Percentiles rank a stretch among this genome's conserved stretches.
Evolutionary conservation across 2,888 invertebrate genomes (phyloP).

Genomic region (Chymomyza amoena): DNA sequence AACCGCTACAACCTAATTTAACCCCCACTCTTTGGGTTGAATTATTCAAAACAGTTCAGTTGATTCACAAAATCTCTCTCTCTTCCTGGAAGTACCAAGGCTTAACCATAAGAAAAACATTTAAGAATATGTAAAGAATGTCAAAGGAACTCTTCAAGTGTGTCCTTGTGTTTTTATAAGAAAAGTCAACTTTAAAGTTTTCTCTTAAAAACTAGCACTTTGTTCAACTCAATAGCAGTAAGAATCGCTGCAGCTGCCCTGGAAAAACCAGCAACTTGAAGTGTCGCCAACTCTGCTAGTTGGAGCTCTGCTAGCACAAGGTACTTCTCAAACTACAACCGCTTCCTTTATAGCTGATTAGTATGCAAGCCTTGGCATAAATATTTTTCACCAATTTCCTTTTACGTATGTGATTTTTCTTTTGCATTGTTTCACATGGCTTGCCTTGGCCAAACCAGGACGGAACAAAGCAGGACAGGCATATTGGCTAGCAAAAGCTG

Average conservation of each 20-base stretch:
- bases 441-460: background rate
- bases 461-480: background rate
- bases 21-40: no score
- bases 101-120: no score
- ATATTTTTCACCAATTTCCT: slow-evolving; percentile 40
- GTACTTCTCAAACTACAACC: no score
- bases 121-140: no score
- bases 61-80: no score
- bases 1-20: no score
- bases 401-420: slow-evolving; percentile 3
- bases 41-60: no score
- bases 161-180: no score
- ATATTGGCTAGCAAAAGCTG: background rate
- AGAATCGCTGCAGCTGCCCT: background rate
- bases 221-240: no score
- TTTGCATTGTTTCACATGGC: background rate
- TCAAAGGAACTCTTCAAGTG: no score
- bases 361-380: slow-evolving; percentile 29
- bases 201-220: background rate
- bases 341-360: slow-evolving; percentile 22
- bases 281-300: background rate
- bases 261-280: background rate
- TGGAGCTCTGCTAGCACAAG: background rate
- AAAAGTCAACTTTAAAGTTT: no score
- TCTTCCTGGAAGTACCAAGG: no score